Evolutionary conservation across 2,797 vertebrate genomes (phyloP).

Genomic region (Staurois parvus): DNA sequence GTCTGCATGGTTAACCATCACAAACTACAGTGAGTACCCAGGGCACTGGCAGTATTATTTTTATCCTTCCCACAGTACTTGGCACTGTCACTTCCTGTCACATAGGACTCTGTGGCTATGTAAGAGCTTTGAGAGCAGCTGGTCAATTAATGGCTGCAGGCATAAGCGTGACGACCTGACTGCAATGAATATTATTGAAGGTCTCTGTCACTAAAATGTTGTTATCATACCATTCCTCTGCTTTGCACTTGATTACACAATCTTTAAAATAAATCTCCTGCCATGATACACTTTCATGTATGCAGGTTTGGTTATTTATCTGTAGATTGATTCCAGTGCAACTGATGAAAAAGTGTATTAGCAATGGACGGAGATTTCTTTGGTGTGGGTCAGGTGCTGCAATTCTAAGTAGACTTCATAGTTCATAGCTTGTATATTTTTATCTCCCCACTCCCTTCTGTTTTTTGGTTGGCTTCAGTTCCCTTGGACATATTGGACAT

Average conservation of each 20-base stretch:
- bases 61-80: slow-evolving; percentile 41
- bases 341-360: not conserved
- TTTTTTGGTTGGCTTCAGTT: no score
- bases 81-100: slow-evolving; percentile 47
- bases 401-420: no score
- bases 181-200: slow-evolving; percentile 46
- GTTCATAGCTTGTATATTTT: no score
- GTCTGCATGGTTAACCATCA: not conserved
- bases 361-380: no score
- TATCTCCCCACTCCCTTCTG: no score
- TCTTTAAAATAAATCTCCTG: not conserved
- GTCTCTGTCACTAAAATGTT: slow-evolving; percentile 11
- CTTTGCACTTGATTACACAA: slow-evolving; percentile 1
- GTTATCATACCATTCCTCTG: slow-evolving; percentile 1
- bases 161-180: slow-evolving; percentile 34
- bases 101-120: slow-evolving; percentile 39
- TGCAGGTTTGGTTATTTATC: not conserved
- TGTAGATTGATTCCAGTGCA: not conserved
- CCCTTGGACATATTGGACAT: no score
- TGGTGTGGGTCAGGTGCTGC: no score
- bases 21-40: not conserved
- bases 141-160: slow-evolving; percentile 50
- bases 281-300: no score
- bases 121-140: slow-evolving; percentile 46
- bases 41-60: slow-evolving; percentile 32